Conservation (phyloP, 1,140 invertebrate species). For the Musca vetustissima region DNA sequence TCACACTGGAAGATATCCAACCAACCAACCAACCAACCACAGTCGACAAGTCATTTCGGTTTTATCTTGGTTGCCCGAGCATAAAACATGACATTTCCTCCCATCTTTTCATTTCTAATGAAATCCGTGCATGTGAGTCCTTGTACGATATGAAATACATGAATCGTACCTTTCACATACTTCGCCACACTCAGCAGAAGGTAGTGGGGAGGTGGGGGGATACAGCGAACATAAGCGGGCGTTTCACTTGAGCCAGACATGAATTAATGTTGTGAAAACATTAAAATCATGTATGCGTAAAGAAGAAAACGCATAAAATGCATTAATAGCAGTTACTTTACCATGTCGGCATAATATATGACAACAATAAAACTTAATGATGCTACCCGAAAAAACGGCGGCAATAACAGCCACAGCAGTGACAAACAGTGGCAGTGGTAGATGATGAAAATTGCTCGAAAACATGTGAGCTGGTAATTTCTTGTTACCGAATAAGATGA, state of each 20-base stretch:
- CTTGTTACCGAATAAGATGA: no score
- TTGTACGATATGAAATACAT: no score
- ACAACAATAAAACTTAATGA: slow-evolving; percentile 24
- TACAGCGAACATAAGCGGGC: no score
- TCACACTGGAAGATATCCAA: neutral
- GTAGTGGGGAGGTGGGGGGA: no score
- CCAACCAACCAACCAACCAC: no score
- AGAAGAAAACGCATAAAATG: slow-evolving; percentile 24
- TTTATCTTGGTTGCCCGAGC: slow-evolving; percentile 5
- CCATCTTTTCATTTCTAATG: no score
- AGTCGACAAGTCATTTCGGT: slow-evolving; percentile 8
- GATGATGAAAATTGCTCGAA: no score
- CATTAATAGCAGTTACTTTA: slow-evolving; percentile 24
- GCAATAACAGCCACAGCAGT: neutral
- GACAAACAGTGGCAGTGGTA: no score
- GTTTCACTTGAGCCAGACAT: slow-evolving; percentile 6
- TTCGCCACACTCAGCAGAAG: no score
- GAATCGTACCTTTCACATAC: no score
- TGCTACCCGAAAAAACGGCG: slow-evolving; percentile 11
- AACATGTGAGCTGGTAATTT: no score
- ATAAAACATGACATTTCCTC: neutral
- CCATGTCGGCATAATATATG: slow-evolving; percentile 23
- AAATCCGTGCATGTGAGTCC: no score
- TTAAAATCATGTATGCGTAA: slow-evolving; percentile 24
- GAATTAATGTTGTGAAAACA: slow-evolving; percentile 24